A percentile compares a stretch with the other conserved stretches of the same genome.
Evolutionary conservation across 2,888 invertebrate genomes (phyloP).

Genomic region (Tenodera sinensis): DNA sequence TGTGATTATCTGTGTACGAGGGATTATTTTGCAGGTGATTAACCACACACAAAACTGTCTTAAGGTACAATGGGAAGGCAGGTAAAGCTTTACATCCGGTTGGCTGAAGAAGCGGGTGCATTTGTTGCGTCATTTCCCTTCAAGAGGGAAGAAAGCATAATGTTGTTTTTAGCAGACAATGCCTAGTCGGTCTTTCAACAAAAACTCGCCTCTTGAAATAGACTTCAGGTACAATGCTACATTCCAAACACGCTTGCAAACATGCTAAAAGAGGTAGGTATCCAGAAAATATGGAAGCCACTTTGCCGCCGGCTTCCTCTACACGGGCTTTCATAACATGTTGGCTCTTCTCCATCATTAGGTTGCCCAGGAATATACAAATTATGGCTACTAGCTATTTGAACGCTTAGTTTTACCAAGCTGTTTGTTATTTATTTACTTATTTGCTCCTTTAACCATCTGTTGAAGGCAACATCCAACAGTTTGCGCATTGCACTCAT

Average conservation of each 20-base stretch:
- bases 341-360: too few species aligned
- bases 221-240: background rate
- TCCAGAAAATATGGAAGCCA: too few species aligned
- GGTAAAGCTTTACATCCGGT: slow-evolving; percentile 10
- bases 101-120: slow-evolving; percentile 2
- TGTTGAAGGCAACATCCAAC: too few species aligned
- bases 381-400: too few species aligned
- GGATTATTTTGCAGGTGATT: background rate
- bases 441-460: too few species aligned
- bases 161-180: slow-evolving; percentile 17
- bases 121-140: background rate
- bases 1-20: background rate
- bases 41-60: background rate
- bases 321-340: too few species aligned
- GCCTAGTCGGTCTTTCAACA: background rate
- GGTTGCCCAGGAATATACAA: too few species aligned
- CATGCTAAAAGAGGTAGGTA: background rate
- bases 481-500: too few species aligned
- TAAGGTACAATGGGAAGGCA: background rate
- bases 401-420: too few species aligned
- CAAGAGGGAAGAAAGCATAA: background rate
- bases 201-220: background rate
- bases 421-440: too few species aligned
- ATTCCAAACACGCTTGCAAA: background rate
- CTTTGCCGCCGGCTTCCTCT: too few species aligned